Evolutionary conservation across 2,113 vertebrate genomes (phyloP), one percentile per base, ranked within the genome.

Genomic region (Heterocephalus glaber): DNA sequence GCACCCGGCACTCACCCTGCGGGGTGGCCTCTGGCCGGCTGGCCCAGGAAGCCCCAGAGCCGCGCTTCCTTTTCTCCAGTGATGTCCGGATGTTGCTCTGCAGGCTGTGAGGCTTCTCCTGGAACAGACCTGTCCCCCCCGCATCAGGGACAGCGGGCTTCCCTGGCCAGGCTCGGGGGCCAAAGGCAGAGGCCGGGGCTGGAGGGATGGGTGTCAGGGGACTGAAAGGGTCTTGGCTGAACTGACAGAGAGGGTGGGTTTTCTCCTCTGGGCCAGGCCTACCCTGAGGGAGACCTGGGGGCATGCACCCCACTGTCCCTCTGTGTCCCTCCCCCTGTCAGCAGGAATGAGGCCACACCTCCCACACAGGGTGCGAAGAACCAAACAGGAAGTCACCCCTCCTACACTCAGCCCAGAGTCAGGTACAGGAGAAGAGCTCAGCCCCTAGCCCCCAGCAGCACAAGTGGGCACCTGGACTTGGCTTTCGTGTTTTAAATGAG

Each of bases 21-120:
- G 92, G 96, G 7, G 76, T 81, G 80, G 95, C 66, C 4, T 98
- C 98, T 16, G 96, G 96, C 90, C 97, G 98, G 92, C 95, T 93
- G 95, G 98, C 98, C 95, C 97, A 98, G 20, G 95, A 54, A 0
- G 97, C 97, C 22, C 98, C 98, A 0, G 98, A 98, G 68, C 98
- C 98, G 56, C 98, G 98, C 97, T 98, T 99, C 98, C 97, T 99
- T 96, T 98, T 99, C 63, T 98, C 98, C 89, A 99, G 98, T 35
- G 99, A 99, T 0, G 98, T 97, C 90, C 98, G 99, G 92, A 98
- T 97, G 77, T 98, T 98, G 96, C 96, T 98, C 98, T 99, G 99
- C 95, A 99, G 98, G 96, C 97, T 99, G 94, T 99, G 99, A 13
- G 99, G 99, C 97, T 99, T 99, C 98, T 99, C 99, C 99, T 99